These are phyloP conservation scores for Geococcyx californianus DNA, from an alignment of 2,113 vertebrate species.

Conservation along the genomic window DNA sequence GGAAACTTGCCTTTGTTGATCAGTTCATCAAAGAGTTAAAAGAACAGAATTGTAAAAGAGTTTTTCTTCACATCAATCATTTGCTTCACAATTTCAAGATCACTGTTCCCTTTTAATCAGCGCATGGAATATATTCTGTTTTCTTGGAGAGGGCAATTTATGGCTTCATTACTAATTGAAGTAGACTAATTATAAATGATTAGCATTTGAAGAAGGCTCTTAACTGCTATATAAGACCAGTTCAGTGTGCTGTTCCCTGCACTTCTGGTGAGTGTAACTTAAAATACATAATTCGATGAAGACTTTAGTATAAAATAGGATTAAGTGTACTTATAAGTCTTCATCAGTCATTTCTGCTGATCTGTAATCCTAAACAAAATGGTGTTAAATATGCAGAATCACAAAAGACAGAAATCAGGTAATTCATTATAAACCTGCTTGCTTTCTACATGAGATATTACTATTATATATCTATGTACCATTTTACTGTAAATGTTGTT, in stretches of 20 bases:
- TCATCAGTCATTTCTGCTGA: conserved; percentile 23
- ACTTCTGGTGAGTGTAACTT: conserved; percentile 40
- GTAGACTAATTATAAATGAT: conserved; percentile 72
- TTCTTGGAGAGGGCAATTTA: conserved; percentile 70
- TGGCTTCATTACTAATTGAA: conserved; percentile 71
- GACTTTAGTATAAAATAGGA: conserved; percentile 75
- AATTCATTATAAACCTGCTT: not conserved
- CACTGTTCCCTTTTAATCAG: conserved; percentile 62
- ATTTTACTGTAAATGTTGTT: not conserved
- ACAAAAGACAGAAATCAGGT: not conserved
- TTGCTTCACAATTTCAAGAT: conserved; percentile 48
- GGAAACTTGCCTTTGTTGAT: conserved; percentile 35
- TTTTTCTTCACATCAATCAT: conserved; percentile 41
- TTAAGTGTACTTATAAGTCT: conserved; percentile 74
- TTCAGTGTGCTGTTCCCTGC: conserved; percentile 1
- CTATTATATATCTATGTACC: not conserved
- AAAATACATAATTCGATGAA: conserved; percentile 77
- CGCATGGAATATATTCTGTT: conserved; percentile 51
- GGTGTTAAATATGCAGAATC: conserved; percentile 30
- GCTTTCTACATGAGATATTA: not conserved
- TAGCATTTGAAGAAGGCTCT: conserved; percentile 71
- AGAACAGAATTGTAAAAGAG: not conserved
- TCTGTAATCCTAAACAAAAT: conserved; percentile 45
- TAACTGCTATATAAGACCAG: conserved; percentile 60
- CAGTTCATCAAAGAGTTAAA: conserved; percentile 57